Percentiles rank a stretch among this genome's conserved stretches.
These are phyloP conservation scores for Falco cherrug DNA, from an alignment of 2,797 vertebrate species.

Conservation along the genomic window DNA sequence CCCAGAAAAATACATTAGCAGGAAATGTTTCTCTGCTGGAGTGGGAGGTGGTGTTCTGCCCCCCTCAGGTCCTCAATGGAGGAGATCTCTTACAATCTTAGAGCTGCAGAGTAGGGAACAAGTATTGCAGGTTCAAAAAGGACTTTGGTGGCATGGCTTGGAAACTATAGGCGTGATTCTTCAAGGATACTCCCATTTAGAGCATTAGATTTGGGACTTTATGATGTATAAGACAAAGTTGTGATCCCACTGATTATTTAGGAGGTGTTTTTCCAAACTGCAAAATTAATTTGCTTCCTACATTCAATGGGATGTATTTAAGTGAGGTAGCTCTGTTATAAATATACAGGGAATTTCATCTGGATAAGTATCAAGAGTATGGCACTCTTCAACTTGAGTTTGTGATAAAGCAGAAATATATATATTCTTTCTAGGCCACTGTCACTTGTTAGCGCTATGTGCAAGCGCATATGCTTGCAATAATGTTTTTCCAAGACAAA, in stretches of 20 bases:
- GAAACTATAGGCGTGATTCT: background rate
- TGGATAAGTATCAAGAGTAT: background rate
- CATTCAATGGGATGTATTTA: background rate
- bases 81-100: background rate
- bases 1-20: background rate
- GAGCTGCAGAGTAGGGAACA: background rate
- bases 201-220: background rate
- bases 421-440: background rate
- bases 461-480: background rate
- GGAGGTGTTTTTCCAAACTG: background rate
- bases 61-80: background rate
- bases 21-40: background rate
- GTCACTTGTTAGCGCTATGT: background rate
- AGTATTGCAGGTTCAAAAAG: background rate
- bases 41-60: background rate
- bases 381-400: background rate
- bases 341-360: background rate
- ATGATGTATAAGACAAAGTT: background rate
- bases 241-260: background rate
- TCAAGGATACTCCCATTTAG: background rate
- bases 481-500: conserved; percentile 32
- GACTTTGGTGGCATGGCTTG: background rate
- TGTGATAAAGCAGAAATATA: background rate
- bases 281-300: background rate
- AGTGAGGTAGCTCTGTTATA: background rate